These are phyloP conservation scores for Carterocephalus palaemon DNA, from an alignment of 2,888 invertebrate genomes.

Conservation along the genomic window DNA sequence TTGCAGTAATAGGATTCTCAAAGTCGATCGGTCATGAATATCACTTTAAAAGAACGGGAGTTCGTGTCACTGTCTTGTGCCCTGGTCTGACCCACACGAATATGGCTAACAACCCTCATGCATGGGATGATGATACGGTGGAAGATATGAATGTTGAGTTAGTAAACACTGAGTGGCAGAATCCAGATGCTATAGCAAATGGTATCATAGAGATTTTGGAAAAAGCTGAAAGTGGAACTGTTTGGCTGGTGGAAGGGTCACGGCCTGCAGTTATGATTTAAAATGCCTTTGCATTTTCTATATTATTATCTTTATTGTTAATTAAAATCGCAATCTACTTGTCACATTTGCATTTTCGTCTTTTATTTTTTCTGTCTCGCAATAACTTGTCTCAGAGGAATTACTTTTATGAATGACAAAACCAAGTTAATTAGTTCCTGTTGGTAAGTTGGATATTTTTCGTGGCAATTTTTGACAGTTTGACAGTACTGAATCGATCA, in stretches of 20 bases:
- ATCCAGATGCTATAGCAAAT: conserved; percentile 35
- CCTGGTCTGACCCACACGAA: conserved; percentile 60
- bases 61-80: conserved; percentile 64
- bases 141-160: conserved; percentile 26
- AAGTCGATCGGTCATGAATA: conserved; percentile 55
- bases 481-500: no score
- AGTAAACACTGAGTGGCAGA: conserved; percentile 33
- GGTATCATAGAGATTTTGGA: conserved; percentile 39
- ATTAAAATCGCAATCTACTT: no score
- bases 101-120: conserved; percentile 20
- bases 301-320: no score
- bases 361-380: no score
- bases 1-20: conserved; percentile 66
- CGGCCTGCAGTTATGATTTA: no score
- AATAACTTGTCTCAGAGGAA: no score
- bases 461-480: no score
- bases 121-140: conserved; percentile 27
- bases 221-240: conserved; percentile 60
- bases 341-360: no score
- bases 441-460: no score
- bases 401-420: no score
- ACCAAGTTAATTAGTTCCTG: no score
- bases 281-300: no score
- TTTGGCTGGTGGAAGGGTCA: conserved; percentile 39
- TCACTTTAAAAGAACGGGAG: conserved; percentile 60